Evolutionary conservation across 2,797 vertebrate species (phyloP).

Genomic region (Ctenopoma multispine): DNA sequence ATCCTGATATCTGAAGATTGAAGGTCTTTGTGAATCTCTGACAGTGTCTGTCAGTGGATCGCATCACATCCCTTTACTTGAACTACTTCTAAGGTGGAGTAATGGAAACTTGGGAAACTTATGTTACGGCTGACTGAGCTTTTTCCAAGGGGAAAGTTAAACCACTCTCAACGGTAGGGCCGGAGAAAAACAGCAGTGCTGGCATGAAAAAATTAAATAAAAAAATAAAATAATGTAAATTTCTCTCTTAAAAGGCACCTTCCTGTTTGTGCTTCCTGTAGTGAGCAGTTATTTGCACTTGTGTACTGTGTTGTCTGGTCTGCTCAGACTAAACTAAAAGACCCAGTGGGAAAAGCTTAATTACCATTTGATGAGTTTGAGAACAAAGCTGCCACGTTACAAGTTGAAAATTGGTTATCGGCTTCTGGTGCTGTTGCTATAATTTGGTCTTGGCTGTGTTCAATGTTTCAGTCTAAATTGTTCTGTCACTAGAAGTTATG

Average conservation of each 20-base stretch:
- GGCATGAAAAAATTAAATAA: neutral
- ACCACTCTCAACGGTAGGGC: slow-evolving; percentile 25
- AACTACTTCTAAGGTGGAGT: slow-evolving; percentile 54
- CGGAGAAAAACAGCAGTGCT: neutral
- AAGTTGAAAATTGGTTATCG: slow-evolving; percentile 78
- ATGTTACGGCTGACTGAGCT: slow-evolving; percentile 73
- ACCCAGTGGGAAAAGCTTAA: slow-evolving; percentile 62
- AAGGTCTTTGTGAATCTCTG: slow-evolving; percentile 61
- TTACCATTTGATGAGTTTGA: slow-evolving; percentile 77
- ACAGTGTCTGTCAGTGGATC: slow-evolving; percentile 65
- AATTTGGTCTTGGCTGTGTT: slow-evolving; percentile 75
- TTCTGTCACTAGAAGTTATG: slow-evolving; percentile 75
- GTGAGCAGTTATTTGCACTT: slow-evolving; percentile 7
- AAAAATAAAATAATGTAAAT: slow-evolving; percentile 5
- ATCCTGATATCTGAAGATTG: slow-evolving; percentile 68
- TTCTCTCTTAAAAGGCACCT: neutral
- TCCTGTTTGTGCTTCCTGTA: slow-evolving; percentile 16
- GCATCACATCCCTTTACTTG: slow-evolving; percentile 44
- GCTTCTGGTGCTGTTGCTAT: slow-evolving; percentile 66
- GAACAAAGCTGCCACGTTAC: slow-evolving; percentile 67
- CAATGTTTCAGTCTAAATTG: slow-evolving; percentile 76
- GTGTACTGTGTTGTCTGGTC: slow-evolving; percentile 28
- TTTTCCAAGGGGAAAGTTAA: slow-evolving; percentile 49
- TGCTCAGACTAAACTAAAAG: slow-evolving; percentile 39
- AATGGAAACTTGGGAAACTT: slow-evolving; percentile 73